Percentiles rank a stretch among this genome's conserved stretches.
These are phyloP conservation scores for Columba janthina DNA, from an alignment of 2,113 vertebrate genomes.

Conservation along the genomic window DNA sequence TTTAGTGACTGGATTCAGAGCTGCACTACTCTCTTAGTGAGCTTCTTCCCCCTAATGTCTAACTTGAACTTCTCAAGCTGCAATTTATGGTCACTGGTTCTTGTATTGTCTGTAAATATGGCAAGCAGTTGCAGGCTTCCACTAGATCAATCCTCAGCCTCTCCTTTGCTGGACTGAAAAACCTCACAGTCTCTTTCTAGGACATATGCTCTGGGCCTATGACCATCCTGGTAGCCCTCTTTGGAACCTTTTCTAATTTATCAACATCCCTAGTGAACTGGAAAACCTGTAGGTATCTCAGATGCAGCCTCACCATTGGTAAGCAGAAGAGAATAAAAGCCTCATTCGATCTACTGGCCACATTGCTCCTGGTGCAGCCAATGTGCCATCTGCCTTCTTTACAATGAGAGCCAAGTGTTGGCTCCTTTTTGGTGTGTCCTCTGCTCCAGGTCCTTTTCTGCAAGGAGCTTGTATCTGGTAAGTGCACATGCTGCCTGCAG, in stretches of 20 bases:
- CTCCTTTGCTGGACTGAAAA: not conserved
- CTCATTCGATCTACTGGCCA: not conserved
- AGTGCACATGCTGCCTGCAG: not conserved
- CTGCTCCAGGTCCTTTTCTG: not conserved
- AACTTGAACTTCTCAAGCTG: not conserved
- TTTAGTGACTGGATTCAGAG: not conserved
- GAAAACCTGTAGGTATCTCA: not conserved
- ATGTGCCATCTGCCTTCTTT: not conserved
- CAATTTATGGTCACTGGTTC: not conserved
- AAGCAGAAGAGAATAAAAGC: not conserved
- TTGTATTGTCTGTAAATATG: not conserved
- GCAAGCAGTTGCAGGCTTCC: not conserved
- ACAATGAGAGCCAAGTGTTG: not conserved
- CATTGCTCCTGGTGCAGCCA: not conserved
- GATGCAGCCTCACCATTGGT: not conserved
- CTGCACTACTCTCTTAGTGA: not conserved
- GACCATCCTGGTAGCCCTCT: not conserved
- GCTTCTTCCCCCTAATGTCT: not conserved
- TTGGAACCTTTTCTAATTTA: not conserved
- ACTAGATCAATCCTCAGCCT: not conserved
- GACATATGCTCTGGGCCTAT: not conserved
- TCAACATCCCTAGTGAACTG: not conserved
- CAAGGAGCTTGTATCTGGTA: rapidly evolving
- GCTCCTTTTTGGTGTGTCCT: not conserved
- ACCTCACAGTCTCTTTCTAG: not conserved